Base-by-base conservation (phyloP, 2,113 vertebrate genomes). In the Callospermophilus lateralis region DNA sequence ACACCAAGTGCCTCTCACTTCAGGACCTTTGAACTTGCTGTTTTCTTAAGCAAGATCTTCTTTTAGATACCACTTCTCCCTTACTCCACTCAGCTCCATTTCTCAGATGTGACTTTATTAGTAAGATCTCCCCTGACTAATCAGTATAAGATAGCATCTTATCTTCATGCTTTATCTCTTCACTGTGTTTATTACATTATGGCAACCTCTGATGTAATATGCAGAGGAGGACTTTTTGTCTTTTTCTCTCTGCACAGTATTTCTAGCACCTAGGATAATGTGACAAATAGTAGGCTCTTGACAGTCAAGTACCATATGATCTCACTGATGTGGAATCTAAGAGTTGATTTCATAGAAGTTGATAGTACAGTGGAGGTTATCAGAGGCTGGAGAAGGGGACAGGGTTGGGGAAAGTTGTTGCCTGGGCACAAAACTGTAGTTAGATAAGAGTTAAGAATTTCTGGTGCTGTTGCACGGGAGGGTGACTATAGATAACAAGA, bases 111-210 rank as follows among this genome's bases (percentile, higher is more conserved):
- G 34, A 77, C 61, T 76, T 79, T 37, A 81, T 68, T 37, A 15
- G 17, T 61, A 70, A 81, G 30, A 10, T 34, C 72, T 90, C 81
- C 30, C 30, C 85, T 45, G 34, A 34, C 48, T 80, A 80, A 67
- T 24, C 79, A 68, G 0, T 73, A 17, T 89, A 80, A 68, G 37
- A 55, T 26, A n/a, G 48, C 68, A 81, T 93, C 58, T 87, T 89
- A 85, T 89, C 32, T 89, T 96, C 30, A 92, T 42, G 84, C 48
- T 78, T 65, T 90, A 9, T 67, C 79, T 22, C 45, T 96, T 81
- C 86, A 22, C 32, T 68, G 58, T 86, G 19, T 86, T 70, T 86
- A 61, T 86, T 90, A 26, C 74, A 51, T 85, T 95, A 74, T 68
- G 76, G 77, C 22, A 80, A 61, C 19, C 48, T 85, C 48, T 85